These are phyloP conservation scores for Morelia viridis DNA, from an alignment of 2,797 vertebrate species.

Conservation along the genomic window DNA sequence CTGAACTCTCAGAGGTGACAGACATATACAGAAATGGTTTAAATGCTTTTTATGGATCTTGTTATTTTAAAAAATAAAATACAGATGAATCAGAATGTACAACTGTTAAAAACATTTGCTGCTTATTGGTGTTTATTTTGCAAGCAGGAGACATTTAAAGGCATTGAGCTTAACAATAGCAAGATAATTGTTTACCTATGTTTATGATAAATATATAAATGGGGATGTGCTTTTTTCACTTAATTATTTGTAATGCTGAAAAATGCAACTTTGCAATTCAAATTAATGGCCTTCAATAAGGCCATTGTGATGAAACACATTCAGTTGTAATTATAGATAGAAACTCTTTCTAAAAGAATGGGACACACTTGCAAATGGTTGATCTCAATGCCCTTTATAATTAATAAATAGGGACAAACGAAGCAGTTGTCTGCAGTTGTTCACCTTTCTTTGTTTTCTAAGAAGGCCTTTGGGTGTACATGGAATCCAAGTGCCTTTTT, in stretches of 20 bases:
- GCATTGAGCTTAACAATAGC: not conserved
- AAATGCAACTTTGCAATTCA: not conserved
- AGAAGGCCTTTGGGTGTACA: not conserved
- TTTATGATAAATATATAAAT: slow-evolving; percentile 7
- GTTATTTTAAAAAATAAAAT: slow-evolving; percentile 8
- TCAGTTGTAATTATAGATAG: not conserved
- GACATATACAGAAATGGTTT: not conserved
- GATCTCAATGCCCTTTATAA: not conserved
- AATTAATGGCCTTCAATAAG: not conserved
- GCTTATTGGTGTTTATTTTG: slow-evolving; percentile 15
- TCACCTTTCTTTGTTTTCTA: not conserved
- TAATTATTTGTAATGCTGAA: not conserved
- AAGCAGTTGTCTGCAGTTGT: not conserved
- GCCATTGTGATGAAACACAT: not conserved
- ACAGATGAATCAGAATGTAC: slow-evolving; percentile 15
- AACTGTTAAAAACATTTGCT: not conserved
- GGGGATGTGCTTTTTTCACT: slow-evolving; percentile 22
- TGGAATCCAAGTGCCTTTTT: not conserved
- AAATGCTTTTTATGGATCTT: slow-evolving; percentile 14
- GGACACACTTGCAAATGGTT: not conserved
- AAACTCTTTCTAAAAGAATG: slow-evolving; percentile 7
- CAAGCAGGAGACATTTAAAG: not conserved
- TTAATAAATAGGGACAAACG: not conserved
- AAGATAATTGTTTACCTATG: not conserved
- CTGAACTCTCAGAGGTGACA: slow-evolving; percentile 22